Conservation (phyloP, 1,140 invertebrate genomes). For the Drosophila tsacasi region DNA sequence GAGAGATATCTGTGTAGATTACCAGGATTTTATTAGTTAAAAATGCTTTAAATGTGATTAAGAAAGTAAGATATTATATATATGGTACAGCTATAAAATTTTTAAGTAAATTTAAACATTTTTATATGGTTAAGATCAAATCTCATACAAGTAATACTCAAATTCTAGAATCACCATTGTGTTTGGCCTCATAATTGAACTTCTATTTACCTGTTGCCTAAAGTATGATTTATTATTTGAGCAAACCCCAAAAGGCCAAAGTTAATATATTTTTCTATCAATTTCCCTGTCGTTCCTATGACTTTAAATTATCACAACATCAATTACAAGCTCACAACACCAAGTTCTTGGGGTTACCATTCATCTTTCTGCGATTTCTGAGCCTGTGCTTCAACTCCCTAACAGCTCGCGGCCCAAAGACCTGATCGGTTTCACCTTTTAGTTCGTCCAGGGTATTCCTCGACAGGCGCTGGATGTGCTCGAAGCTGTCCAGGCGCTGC, state of each 20-base stretch:
- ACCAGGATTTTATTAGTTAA: too few relatives aligned
- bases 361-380: constrained; percentile 57
- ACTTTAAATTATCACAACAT: constrained; percentile 20
- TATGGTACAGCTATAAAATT: too few relatives aligned
- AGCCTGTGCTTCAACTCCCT: constrained; percentile 57
- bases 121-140: too few relatives aligned
- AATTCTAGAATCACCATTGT: neutral
- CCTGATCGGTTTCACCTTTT: constrained; percentile 75
- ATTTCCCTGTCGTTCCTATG: neutral
- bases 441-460: constrained; percentile 68
- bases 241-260: neutral
- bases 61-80: neutral
- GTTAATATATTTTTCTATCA: neutral
- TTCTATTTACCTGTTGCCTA: neutral
- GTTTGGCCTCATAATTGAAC: neutral
- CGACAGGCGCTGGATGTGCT: constrained; percentile 68
- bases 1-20: constrained; percentile 43
- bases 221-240: too few relatives aligned
- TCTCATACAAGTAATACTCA: neutral
- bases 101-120: too few relatives aligned
- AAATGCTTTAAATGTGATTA: neutral
- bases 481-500: constrained; percentile 67
- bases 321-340: constrained; percentile 27
- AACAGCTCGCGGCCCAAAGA: constrained; percentile 39
- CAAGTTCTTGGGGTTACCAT: constrained; percentile 39